Conservation (phyloP, 2,888 invertebrate genomes). For the Drosophila borealis region DNA sequence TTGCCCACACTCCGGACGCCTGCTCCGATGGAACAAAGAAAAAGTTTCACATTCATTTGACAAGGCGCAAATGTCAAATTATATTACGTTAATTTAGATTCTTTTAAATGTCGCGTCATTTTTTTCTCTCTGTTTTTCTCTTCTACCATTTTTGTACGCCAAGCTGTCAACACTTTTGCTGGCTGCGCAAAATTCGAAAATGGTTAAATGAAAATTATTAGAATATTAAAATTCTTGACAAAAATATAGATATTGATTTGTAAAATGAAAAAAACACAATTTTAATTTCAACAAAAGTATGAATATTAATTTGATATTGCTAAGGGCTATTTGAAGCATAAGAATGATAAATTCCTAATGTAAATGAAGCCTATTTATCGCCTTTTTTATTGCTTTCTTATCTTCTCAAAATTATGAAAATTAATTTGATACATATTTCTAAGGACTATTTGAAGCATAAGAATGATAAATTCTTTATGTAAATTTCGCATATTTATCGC, state of each 20-base stretch:
- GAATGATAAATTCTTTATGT: not conserved
- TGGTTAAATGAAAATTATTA: conserved; percentile 4
- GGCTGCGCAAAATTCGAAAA: conserved; percentile 15
- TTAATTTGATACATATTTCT: not conserved
- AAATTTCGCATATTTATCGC: not conserved
- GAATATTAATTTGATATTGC: not conserved
- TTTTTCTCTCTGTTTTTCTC: conserved; percentile 5
- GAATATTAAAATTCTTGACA: not conserved
- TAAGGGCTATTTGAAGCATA: no score
- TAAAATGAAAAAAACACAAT: not conserved
- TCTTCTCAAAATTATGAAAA: not conserved
- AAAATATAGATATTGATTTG: not conserved
- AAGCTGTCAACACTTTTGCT: conserved; percentile 53
- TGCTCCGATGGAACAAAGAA: conserved; percentile 18
- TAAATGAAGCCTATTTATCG: no score
- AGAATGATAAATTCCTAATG: not conserved
- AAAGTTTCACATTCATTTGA: conserved; percentile 64
- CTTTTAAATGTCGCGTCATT: conserved; percentile 36
- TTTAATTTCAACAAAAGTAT: not conserved
- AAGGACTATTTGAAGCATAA: no score
- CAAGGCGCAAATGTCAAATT: conserved; percentile 72
- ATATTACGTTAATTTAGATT: conserved; percentile 70
- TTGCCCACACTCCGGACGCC: conserved; percentile 12
- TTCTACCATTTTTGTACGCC: conserved; percentile 18
- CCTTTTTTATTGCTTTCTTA: no score